A percentile compares a stretch with the other conserved stretches of the same genome.
These are phyloP conservation scores for Nymphalis urticae DNA, from an alignment of 2,888 invertebrate species.

Conservation along the genomic window DNA sequence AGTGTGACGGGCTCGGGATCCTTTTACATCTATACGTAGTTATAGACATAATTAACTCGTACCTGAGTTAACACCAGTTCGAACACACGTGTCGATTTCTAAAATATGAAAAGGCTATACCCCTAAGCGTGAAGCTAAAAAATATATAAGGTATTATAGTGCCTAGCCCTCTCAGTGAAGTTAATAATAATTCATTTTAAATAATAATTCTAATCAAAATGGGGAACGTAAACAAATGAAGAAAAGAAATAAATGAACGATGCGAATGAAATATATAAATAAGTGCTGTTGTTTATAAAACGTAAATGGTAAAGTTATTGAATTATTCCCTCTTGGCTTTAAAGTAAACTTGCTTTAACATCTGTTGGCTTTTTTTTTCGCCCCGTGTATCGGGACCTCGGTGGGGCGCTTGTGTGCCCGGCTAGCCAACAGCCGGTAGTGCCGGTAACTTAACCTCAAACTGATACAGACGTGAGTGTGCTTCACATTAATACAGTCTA, in stretches of 20 bases:
- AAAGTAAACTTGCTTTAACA: constrained; percentile 34
- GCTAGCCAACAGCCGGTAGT: constrained; percentile 69
- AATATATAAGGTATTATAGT: background rate
- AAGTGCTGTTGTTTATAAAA: background rate
- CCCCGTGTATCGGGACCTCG: constrained; percentile 60
- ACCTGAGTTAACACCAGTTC: constrained; percentile 65
- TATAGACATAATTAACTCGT: constrained; percentile 75
- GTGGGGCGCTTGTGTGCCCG: constrained; percentile 65
- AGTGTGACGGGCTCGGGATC: constrained; percentile 74
- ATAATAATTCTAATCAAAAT: background rate
- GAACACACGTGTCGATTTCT: constrained; percentile 33
- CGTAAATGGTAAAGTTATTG: constrained; percentile 13
- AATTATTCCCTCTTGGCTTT: constrained; percentile 10
- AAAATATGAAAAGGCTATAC: background rate
- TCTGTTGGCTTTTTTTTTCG: constrained; percentile 46
- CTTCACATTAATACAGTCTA: constrained; percentile 69
- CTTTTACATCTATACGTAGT: constrained; percentile 68
- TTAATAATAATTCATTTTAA: background rate
- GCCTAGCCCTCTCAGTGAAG: background rate
- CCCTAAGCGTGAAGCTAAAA: background rate
- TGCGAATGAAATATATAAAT: background rate
- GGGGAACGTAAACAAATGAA: background rate
- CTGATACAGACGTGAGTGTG: constrained; percentile 78
- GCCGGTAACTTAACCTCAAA: constrained; percentile 81
- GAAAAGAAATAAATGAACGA: background rate